phyloP scores from a whole-genome alignment of 2,888 invertebrate species.

The Vesta saturnalis region DNA sequence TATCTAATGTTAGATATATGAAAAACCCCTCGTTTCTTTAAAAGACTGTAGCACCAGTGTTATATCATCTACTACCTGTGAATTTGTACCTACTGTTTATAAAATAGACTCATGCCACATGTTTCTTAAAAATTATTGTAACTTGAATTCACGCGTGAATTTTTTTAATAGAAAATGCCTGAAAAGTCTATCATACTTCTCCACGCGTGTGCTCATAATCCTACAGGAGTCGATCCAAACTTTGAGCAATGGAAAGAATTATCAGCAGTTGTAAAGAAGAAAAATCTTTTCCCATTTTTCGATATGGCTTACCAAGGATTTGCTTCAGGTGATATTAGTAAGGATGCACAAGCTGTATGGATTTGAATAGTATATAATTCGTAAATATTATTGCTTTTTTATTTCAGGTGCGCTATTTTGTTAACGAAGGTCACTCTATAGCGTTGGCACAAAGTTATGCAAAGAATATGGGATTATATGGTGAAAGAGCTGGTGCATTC shows the following conservation, averaged over 20 bases:
- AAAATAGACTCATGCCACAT: no score
- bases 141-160: no score
- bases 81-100: no score
- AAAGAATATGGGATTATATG: constrained; percentile 95
- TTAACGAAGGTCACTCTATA: constrained; percentile 88
- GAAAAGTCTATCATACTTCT: constrained; percentile 88
- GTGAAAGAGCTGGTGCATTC: constrained; percentile 95
- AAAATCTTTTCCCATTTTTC: constrained; percentile 89
- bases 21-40: no score
- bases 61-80: no score
- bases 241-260: constrained; percentile 91
- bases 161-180: constrained; percentile 82
- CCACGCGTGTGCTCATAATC: constrained; percentile 99
- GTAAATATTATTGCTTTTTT: background rate
- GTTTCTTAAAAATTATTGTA: no score
- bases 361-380: background rate
- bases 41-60: no score
- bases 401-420: constrained; percentile 77
- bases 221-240: constrained; percentile 93
- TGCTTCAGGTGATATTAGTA: constrained; percentile 86
- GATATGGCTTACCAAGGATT: constrained; percentile 99
- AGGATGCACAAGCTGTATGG: constrained; percentile 83
- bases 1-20: no score
- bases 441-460: constrained; percentile 94
- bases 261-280: constrained; percentile 81